These are phyloP conservation scores for Drosophila birchii DNA, from an alignment of 2,888 invertebrate genomes.

Conservation along the genomic window DNA sequence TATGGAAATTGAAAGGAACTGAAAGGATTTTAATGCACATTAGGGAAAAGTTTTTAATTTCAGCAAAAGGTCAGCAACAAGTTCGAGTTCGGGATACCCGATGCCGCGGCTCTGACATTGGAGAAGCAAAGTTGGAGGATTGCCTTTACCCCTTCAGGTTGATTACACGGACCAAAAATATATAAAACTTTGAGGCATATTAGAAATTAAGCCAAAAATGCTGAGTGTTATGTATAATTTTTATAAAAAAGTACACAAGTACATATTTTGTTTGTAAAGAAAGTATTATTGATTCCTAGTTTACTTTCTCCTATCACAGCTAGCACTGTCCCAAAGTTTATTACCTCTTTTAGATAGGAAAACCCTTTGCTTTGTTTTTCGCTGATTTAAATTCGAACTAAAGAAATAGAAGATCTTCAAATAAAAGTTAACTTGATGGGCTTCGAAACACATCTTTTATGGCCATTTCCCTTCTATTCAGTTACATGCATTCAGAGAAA, in stretches of 20 bases:
- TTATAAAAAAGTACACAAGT: not conserved
- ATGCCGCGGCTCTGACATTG: not conserved
- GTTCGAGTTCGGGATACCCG: constrained; percentile 1
- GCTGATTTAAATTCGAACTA: constrained; percentile 2
- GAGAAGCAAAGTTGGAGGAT: not conserved
- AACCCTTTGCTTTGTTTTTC: not conserved
- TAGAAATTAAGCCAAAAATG: not conserved
- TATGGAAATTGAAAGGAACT: constrained; percentile 49
- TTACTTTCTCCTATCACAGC: not conserved
- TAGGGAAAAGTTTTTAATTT: constrained; percentile 44
- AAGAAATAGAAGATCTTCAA: not conserved
- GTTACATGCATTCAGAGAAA: constrained; percentile 1
- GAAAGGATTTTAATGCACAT: constrained; percentile 58
- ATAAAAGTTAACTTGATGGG: constrained; percentile 5
- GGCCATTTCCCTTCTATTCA: not conserved
- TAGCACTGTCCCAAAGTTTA: not conserved
- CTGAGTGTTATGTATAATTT: not conserved
- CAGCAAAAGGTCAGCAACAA: constrained; percentile 39
- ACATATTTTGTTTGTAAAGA: not conserved
- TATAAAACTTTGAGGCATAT: not conserved
- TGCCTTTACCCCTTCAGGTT: no score
- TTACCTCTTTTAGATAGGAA: not conserved
- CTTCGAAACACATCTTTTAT: constrained; percentile 11
- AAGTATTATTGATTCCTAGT: not conserved
- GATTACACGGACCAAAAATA: not conserved